phyloP scores from a whole-genome alignment of 2,113 vertebrate genomes.

The Opisthocomus hoazin region DNA sequence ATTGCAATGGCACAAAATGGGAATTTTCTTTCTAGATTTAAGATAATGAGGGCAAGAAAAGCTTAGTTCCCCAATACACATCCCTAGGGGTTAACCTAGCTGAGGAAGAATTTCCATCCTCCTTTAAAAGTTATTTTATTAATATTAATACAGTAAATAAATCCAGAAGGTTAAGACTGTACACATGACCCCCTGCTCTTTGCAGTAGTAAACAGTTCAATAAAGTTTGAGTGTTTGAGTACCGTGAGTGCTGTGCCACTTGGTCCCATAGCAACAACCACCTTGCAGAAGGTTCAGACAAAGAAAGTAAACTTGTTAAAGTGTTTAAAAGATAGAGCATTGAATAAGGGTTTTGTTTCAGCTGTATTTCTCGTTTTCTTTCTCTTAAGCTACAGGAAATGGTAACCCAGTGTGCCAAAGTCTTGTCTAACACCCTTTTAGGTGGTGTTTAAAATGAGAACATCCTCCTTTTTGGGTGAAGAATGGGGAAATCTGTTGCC shows the following conservation, averaged over 20 bases:
- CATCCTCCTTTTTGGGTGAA: background rate
- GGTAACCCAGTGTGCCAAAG: background rate
- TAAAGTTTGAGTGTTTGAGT: background rate
- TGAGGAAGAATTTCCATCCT: background rate
- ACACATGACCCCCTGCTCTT: background rate
- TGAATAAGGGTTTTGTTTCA: background rate
- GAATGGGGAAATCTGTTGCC: background rate
- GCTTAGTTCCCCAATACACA: background rate
- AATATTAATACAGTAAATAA: background rate
- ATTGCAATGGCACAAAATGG: background rate
- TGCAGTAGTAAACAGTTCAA: background rate
- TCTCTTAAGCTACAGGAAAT: background rate
- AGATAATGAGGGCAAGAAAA: background rate
- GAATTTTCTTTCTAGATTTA: background rate
- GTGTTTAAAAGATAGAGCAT: background rate
- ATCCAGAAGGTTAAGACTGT: background rate
- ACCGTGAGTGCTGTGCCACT: background rate
- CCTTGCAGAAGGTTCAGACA: background rate
- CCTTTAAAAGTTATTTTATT: background rate
- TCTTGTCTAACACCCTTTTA: background rate
- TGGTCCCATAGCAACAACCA: constrained; percentile 2
- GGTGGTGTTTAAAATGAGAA: background rate
- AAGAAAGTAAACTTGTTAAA: background rate
- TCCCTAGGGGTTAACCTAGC: background rate
- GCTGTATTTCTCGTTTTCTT: background rate